A percentile compares a stretch with the other conserved stretches of the same genome.
Evolutionary conservation across 1,140 invertebrate species (phyloP).

Genomic region (Aphaenogaster floridana): DNA sequence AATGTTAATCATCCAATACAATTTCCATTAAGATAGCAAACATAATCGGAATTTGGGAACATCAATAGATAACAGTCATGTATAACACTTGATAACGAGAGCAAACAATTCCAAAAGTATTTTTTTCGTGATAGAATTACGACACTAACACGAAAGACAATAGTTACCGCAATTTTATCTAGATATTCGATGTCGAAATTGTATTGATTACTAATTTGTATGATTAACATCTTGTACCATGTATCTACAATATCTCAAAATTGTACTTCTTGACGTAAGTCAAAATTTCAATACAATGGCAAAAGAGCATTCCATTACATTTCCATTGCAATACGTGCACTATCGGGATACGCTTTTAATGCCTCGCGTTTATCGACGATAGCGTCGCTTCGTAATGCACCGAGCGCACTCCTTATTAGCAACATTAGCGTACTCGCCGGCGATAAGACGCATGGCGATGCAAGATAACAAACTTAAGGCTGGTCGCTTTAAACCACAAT

Average conservation of each 20-base stretch:
- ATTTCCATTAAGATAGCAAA: not conserved
- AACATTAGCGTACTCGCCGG: slow-evolving; percentile 35
- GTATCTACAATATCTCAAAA: not conserved
- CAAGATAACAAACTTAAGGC: slow-evolving; percentile 32
- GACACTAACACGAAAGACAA: not conserved
- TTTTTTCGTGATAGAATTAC: not conserved
- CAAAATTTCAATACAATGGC: not conserved
- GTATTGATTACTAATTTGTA: not conserved
- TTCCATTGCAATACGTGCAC: not conserved
- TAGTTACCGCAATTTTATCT: not conserved
- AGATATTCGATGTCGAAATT: not conserved
- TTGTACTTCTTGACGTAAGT: not conserved
- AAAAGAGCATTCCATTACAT: not conserved
- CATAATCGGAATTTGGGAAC: not conserved
- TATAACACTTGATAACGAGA: not conserved
- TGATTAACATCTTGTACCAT: not conserved
- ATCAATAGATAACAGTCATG: not conserved
- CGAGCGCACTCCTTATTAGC: slow-evolving; percentile 15
- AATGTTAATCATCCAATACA: not conserved
- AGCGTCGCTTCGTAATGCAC: slow-evolving; percentile 25
- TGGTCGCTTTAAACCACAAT: slow-evolving; percentile 13
- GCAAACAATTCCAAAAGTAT: not conserved
- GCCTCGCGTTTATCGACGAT: not conserved
- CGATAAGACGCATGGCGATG: slow-evolving; percentile 35
- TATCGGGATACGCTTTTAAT: slow-evolving; percentile 40